Percentiles rank a stretch among this genome's conserved stretches.
These are phyloP conservation scores for Dendrolimus punctatus DNA, from an alignment of 1,140 invertebrate species.

Conservation along the genomic window DNA sequence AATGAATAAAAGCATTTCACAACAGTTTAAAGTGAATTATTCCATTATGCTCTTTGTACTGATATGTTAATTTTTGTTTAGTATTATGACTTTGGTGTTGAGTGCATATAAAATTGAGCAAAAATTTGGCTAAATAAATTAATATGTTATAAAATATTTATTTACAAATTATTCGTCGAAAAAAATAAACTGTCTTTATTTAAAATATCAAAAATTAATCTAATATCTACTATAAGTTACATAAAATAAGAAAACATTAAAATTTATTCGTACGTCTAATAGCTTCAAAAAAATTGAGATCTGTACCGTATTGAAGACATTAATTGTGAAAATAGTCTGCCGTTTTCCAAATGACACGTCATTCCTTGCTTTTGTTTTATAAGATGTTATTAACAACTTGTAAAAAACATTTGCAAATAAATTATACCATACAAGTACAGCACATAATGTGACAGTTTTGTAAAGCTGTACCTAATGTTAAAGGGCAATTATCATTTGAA, in stretches of 20 bases:
- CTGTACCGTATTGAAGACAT: slow-evolving; percentile 32
- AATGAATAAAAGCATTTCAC: too few relatives aligned
- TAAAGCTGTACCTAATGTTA: too few relatives aligned
- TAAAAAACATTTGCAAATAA: too few relatives aligned
- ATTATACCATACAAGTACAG: too few relatives aligned
- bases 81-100: slow-evolving; percentile 69
- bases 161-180: slow-evolving; percentile 47
- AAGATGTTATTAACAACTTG: too few relatives aligned
- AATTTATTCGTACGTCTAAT: slow-evolving; percentile 49
- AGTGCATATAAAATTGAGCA: slow-evolving; percentile 69
- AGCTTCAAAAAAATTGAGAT: slow-evolving; percentile 66
- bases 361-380: too few relatives aligned
- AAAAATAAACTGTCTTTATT: slow-evolving; percentile 61
- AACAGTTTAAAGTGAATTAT: slow-evolving; percentile 1
- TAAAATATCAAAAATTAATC: slow-evolving; percentile 39
- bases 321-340: not conserved
- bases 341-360: too few relatives aligned
- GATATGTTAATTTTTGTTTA: slow-evolving; percentile 52
- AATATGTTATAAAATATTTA: slow-evolving; percentile 47
- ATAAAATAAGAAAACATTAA: slow-evolving; percentile 40
- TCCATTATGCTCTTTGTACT: slow-evolving; percentile 66
- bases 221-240: slow-evolving; percentile 33
- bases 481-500: too few relatives aligned
- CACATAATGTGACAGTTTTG: too few relatives aligned
- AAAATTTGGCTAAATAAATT: slow-evolving; percentile 68